These are phyloP conservation scores for Polyploca ridens DNA, from an alignment of 2,888 invertebrate genomes.

Conservation along the genomic window DNA sequence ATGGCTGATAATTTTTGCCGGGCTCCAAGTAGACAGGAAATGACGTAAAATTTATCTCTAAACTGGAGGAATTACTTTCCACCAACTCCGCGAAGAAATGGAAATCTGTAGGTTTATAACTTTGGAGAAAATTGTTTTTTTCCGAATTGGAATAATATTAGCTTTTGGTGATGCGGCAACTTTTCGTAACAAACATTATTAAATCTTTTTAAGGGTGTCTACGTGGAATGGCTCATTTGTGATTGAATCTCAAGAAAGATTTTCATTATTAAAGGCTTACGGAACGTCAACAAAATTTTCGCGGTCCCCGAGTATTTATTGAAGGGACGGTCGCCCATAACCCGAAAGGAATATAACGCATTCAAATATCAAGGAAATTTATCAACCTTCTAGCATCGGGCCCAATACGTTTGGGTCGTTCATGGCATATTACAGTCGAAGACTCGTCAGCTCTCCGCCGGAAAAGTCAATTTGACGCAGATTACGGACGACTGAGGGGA, in stretches of 20 bases:
- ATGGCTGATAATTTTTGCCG: slow-evolving; percentile 80
- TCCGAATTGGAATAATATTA: slow-evolving; percentile 72
- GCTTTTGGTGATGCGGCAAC: slow-evolving; percentile 65
- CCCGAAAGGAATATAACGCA: slow-evolving; percentile 74
- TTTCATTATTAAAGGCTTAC: slow-evolving; percentile 69
- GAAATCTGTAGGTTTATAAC: slow-evolving; percentile 80
- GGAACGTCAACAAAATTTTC: slow-evolving; percentile 58
- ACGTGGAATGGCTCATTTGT: slow-evolving; percentile 44
- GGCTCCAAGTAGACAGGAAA: slow-evolving; percentile 75
- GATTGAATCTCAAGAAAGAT: slow-evolving; percentile 44
- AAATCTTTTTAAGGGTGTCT: slow-evolving; percentile 50
- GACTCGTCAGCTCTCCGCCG: slow-evolving; percentile 77
- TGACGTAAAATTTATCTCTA: slow-evolving; percentile 80
- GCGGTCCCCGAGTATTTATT: slow-evolving; percentile 64
- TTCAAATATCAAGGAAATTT: slow-evolving; percentile 82
- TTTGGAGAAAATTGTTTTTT: slow-evolving; percentile 76
- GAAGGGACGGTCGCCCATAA: slow-evolving; percentile 65
- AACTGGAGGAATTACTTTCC: slow-evolving; percentile 78
- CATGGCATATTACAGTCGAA: slow-evolving; percentile 78
- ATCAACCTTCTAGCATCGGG: slow-evolving; percentile 75
- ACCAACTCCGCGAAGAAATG: slow-evolving; percentile 75
- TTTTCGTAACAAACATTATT: slow-evolving; percentile 62
- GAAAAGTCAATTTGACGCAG: slow-evolving; percentile 81
- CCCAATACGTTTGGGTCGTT: slow-evolving; percentile 80
- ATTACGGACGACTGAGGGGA: slow-evolving; percentile 71